Evolutionary conservation across 2,888 invertebrate genomes (phyloP).

Genomic region (Tenthredo scrophulariae): DNA sequence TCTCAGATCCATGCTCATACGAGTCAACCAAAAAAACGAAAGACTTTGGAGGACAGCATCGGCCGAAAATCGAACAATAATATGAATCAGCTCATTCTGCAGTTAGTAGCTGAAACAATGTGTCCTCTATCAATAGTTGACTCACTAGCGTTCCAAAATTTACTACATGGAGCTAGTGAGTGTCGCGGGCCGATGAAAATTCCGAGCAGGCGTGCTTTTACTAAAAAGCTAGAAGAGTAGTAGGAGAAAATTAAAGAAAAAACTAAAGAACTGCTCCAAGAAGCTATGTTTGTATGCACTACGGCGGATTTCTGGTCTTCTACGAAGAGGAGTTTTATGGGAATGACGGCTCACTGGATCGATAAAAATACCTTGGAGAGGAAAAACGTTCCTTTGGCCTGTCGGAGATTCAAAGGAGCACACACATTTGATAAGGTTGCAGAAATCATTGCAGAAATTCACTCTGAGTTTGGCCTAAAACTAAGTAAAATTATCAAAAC

Average conservation of each 20-base stretch:
- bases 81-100: no score
- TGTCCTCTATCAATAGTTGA: no score
- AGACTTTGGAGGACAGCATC: background rate
- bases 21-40: background rate
- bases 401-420: constrained; percentile 6
- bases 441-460: constrained; percentile 1
- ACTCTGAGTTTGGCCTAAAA: background rate
- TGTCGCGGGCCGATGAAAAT: no score
- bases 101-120: no score
- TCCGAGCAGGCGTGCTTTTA: background rate
- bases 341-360: background rate
- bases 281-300: background rate
- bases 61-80: background rate
- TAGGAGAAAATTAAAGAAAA: background rate
- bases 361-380: background rate
- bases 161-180: no score
- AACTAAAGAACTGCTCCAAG: background rate
- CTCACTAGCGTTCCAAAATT: no score
- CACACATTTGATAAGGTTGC: constrained; percentile 11
- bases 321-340: background rate
- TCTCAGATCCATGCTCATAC: background rate
- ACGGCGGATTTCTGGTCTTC: constrained; percentile 7
- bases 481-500: background rate
- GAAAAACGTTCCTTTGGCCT: background rate
- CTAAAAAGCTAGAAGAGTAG: background rate